Conservation (phyloP, 1,140 invertebrate genomes). For the Ridgeia piscesae region DNA sequence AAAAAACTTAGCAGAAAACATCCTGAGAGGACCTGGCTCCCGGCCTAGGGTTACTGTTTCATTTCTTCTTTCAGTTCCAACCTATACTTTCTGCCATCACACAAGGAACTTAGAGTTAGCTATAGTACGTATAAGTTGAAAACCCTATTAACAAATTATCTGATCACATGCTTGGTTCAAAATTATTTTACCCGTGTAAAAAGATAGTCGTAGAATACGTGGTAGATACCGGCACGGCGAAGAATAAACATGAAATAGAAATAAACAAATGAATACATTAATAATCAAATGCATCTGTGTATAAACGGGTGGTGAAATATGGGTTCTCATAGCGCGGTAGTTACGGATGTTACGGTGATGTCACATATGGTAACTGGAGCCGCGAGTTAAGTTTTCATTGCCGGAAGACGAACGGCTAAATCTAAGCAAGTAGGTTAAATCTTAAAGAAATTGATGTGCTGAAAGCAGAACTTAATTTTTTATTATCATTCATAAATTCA, state of each 20-base stretch:
- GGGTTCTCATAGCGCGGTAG: neutral
- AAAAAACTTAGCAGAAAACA: too few relatives aligned
- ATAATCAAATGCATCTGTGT: too few relatives aligned
- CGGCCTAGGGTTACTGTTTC: too few relatives aligned
- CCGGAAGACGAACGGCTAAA: neutral
- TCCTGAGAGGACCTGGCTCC: too few relatives aligned
- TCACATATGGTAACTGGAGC: neutral
- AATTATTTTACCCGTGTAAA: neutral
- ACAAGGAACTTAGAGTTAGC: neutral
- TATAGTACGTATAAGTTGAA: neutral
- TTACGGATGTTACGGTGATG: neutral
- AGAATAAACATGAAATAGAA: too few relatives aligned
- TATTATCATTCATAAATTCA: too few relatives aligned
- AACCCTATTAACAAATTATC: neutral
- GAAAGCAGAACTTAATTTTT: too few relatives aligned
- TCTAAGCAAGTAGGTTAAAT: too few relatives aligned
- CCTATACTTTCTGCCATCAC: neutral
- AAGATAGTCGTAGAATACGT: neutral
- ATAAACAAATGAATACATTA: too few relatives aligned
- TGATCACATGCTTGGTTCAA: neutral
- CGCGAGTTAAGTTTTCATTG: neutral
- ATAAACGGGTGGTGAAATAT: neutral
- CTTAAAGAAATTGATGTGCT: too few relatives aligned
- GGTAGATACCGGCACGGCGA: too few relatives aligned
- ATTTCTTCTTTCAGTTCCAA: neutral